Percentiles rank a stretch among this genome's conserved stretches.
Evolutionary conservation across 2,113 vertebrate genomes (phyloP).

Genomic region (Ophthalmolycus amberensis): DNA sequence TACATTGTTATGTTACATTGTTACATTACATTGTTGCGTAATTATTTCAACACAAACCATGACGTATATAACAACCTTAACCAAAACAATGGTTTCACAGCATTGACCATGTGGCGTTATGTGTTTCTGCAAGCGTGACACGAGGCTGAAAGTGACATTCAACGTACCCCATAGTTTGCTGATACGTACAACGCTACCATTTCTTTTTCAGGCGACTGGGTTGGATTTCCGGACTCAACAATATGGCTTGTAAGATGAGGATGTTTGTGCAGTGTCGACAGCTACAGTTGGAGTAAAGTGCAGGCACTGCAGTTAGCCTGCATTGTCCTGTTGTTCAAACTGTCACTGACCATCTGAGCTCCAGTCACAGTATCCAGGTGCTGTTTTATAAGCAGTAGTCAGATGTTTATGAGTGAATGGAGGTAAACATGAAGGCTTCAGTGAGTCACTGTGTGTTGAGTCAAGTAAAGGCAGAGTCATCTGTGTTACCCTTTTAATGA

Average conservation of each 20-base stretch:
- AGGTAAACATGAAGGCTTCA: background rate
- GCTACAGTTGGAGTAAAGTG: background rate
- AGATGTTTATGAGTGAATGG: constrained; percentile 4
- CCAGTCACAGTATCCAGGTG: background rate
- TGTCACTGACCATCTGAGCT: background rate
- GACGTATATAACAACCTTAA: no score
- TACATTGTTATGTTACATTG: no score
- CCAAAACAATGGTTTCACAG: no score
- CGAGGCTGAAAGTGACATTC: background rate
- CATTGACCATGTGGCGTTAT: no score
- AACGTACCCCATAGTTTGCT: background rate
- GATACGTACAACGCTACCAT: no score
- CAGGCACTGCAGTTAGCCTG: background rate
- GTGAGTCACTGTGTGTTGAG: constrained; percentile 25
- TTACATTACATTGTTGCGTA: no score
- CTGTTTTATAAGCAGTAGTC: background rate
- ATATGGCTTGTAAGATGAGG: background rate
- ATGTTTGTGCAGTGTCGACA: background rate
- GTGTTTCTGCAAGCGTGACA: no score
- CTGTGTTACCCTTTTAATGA: constrained; percentile 3
- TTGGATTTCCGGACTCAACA: background rate
- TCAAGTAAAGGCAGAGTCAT: background rate
- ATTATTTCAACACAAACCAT: no score
- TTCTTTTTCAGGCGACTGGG: no score
- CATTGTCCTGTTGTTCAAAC: background rate